Evolutionary conservation across 1,140 invertebrate species (phyloP).

Genomic region (Calosoma granatense): DNA sequence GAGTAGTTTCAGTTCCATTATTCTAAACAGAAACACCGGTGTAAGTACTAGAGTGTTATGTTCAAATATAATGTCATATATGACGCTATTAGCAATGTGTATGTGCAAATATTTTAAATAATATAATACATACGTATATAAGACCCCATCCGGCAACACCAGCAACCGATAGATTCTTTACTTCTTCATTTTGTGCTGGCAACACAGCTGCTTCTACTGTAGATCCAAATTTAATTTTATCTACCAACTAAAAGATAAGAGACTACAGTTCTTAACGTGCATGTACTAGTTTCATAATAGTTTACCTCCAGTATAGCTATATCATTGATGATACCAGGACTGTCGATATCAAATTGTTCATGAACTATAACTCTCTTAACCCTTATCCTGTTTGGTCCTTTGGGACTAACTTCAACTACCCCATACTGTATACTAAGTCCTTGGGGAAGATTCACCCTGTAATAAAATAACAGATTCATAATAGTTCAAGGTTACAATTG

Average conservation of each 20-base stretch:
- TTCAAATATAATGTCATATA: too few species aligned
- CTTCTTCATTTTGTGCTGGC: not conserved
- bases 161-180: not conserved
- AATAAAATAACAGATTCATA: not conserved
- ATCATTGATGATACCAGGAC: constrained; percentile 20
- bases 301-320: constrained; percentile 27
- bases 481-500: not conserved
- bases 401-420: not conserved
- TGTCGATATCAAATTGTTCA: constrained; percentile 20
- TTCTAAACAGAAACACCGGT: constrained; percentile 22
- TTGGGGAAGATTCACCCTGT: not conserved
- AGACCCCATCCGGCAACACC: not conserved
- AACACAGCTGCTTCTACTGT: not conserved
- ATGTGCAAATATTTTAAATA: not conserved
- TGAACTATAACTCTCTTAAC: constrained; percentile 15
- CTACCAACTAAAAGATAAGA: not conserved
- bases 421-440: constrained; percentile 16
- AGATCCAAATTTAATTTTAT: not conserved
- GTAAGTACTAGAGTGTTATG: not conserved
- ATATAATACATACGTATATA: not conserved
- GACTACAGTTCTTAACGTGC: not conserved
- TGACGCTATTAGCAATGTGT: too few species aligned
- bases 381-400: constrained; percentile 5
- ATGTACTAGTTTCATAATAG: not conserved
- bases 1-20: constrained; percentile 25